These are phyloP conservation scores for Gambusia yucatana DNA, from an alignment of 2,797 vertebrate genomes.

Conservation along the genomic window DNA sequence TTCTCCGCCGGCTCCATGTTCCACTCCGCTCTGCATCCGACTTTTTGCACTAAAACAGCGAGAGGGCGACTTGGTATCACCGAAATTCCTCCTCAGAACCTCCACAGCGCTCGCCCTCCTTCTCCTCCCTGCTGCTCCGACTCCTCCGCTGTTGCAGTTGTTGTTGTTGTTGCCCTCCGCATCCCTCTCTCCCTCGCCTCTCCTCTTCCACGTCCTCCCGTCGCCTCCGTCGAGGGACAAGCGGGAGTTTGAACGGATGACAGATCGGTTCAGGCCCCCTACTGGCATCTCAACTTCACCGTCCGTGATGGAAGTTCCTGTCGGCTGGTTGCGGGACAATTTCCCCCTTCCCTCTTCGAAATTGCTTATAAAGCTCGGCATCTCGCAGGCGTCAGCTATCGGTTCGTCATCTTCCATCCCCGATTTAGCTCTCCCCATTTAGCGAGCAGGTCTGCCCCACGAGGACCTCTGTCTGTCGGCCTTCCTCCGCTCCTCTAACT, in stretches of 20 bases:
- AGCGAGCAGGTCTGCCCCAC: slow-evolving; percentile 31
- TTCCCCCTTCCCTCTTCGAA: slow-evolving; percentile 70
- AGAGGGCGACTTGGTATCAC: slow-evolving; percentile 58
- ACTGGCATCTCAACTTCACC: slow-evolving; percentile 69
- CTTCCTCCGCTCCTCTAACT: slow-evolving; percentile 46
- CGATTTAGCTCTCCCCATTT: slow-evolving; percentile 68
- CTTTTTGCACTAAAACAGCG: slow-evolving; percentile 14
- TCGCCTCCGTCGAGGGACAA: slow-evolving; percentile 47
- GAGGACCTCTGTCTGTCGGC: slow-evolving; percentile 24
- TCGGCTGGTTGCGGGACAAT: slow-evolving; percentile 56
- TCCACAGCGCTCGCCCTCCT: slow-evolving; percentile 75
- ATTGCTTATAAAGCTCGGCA: slow-evolving; percentile 75
- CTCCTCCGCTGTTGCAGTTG: slow-evolving; percentile 65
- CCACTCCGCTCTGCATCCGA: slow-evolving; percentile 47
- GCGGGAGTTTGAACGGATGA: slow-evolving; percentile 50
- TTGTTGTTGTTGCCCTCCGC: slow-evolving; percentile 69
- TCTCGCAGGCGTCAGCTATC: slow-evolving; percentile 63
- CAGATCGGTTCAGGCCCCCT: slow-evolving; percentile 63
- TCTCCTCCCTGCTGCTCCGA: slow-evolving; percentile 45
- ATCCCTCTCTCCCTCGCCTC: slow-evolving; percentile 36
- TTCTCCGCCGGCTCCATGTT: slow-evolving; percentile 29
- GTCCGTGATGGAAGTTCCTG: slow-evolving; percentile 60
- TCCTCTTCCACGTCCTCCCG: slow-evolving; percentile 25
- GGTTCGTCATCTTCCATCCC: slow-evolving; percentile 81
- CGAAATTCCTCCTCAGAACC: slow-evolving; percentile 76